Evolutionary conservation across 37 sponge, comb jelly and placozoan species (phyloP), one percentile per base, ranked within the genome.

Genomic region (Beroe forskalii): DNA sequence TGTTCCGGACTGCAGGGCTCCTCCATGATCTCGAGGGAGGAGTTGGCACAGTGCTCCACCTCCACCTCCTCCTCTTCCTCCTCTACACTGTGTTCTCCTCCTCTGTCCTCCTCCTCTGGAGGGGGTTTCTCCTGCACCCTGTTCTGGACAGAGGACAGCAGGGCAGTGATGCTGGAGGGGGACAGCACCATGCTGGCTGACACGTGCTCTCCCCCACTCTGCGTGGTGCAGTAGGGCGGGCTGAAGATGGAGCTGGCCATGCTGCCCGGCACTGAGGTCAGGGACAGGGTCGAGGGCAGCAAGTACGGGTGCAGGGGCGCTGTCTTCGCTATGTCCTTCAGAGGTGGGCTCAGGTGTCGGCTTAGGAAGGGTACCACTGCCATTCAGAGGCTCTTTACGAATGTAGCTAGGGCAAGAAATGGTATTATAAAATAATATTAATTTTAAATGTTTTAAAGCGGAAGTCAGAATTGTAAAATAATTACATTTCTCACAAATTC

Each of bases 251-350:
- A 69, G 8, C 0, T 2, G 39, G 32, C 27, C 8, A 36, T 27
- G 27, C 38, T 20, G 17, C 39, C 36, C 1, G 72, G 33, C 2
- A 36, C 72, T 20, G 72, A 14, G 1, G 72, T 32, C 38, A 69
- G 39, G 38, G 72, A 33, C 9, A 36, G 38, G 36, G 72, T 69
- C 1, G 72, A 69, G 38, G 72, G 72, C 35, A 69, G 72, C 38
- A 69, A 37, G 72, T 69, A 69, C 19, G 72, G 72, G 32, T 69
- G 72, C 1, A 69, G 72, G 20, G 72, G 72, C 4, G 72, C 72
- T 20, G 32, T 20, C 72, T 69, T 69, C 1, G 72, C 39, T 36
- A 69, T 69, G 36, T 69, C 72, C 33, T 19, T 32, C 17, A 36
- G 36, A 2, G 39, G 27, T 1, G 27, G 33, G 6, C 12, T 12